Conservation (phyloP, 2,797 vertebrate genomes). For the Decapterus maruadsi region DNA sequence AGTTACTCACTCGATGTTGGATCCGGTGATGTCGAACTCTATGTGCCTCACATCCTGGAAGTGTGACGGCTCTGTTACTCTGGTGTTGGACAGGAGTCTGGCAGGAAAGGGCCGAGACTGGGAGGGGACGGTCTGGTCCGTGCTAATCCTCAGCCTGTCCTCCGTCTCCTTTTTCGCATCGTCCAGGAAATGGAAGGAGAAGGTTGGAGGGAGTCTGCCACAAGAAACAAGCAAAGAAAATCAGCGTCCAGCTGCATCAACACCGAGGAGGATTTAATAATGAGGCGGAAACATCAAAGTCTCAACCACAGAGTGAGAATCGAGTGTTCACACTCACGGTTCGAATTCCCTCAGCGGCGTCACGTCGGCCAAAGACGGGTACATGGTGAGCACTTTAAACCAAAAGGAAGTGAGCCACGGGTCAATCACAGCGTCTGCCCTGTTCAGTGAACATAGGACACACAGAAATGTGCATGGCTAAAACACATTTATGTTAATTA, state of each 20-base stretch:
- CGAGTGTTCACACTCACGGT: conserved; percentile 81
- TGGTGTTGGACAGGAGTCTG: conserved; percentile 85
- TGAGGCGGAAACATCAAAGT: neutral
- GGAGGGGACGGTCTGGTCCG: conserved; percentile 58
- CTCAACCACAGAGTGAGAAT: neutral
- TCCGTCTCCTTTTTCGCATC: conserved; percentile 28
- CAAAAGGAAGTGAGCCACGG: conserved; percentile 92
- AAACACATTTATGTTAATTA: too few species aligned
- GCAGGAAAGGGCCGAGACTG: conserved; percentile 87
- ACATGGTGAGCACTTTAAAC: conserved; percentile 84
- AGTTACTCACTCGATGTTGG: conserved; percentile 88
- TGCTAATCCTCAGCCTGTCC: conserved; percentile 19
- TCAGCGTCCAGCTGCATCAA: neutral
- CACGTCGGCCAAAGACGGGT: conserved; percentile 81
- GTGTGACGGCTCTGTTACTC: conserved; percentile 88
- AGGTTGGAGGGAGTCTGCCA: conserved; percentile 90
- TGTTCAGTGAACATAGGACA: conserved; percentile 60
- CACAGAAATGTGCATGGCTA: too few species aligned
- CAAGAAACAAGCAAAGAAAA: conserved; percentile 9
- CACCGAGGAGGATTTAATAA: neutral
- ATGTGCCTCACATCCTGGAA: conserved; percentile 97
- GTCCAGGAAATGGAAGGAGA: conserved; percentile 86
- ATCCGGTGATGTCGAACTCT: conserved; percentile 90
- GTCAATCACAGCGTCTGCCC: conserved; percentile 91
- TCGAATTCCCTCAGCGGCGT: conserved; percentile 82